These are phyloP conservation scores for Sternotherus odoratus DNA, from an alignment of 2,797 vertebrate genomes.

Conservation along the genomic window DNA sequence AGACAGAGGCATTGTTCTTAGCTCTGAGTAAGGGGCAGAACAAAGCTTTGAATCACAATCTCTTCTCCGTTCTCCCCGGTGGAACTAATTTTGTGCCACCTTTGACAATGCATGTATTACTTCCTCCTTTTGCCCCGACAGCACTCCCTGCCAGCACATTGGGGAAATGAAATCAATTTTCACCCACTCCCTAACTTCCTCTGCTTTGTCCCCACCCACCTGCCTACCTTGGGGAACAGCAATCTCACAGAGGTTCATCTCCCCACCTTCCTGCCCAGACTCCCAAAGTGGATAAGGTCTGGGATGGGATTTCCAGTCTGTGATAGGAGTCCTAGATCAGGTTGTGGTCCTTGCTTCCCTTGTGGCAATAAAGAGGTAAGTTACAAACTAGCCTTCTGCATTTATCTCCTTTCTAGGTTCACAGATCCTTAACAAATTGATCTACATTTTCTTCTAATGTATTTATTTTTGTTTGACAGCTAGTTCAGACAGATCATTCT, in stretches of 20 bases:
- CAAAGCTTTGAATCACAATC: not conserved
- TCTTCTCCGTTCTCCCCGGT: not conserved
- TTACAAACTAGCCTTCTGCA: not conserved
- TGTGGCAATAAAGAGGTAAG: not conserved
- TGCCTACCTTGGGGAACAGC: not conserved
- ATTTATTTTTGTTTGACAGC: not conserved
- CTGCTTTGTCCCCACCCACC: not conserved
- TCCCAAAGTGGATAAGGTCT: not conserved
- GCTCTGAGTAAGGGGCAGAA: not conserved
- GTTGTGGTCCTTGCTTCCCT: not conserved
- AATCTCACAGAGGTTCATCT: not conserved
- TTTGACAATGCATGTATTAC: not conserved
- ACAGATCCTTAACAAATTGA: fast-evolving
- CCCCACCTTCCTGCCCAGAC: not conserved
- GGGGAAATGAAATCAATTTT: not conserved
- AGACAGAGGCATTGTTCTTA: not conserved
- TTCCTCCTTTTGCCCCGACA: not conserved
- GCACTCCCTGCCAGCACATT: not conserved
- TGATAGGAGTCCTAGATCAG: not conserved
- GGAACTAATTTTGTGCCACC: not conserved
- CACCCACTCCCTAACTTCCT: not conserved
- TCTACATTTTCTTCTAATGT: not conserved
- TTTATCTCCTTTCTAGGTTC: not conserved
- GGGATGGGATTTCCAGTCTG: not conserved
- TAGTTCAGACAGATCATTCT: not conserved